phyloP scores from a whole-genome alignment of 2,113 vertebrate species.

The Channa argus region DNA sequence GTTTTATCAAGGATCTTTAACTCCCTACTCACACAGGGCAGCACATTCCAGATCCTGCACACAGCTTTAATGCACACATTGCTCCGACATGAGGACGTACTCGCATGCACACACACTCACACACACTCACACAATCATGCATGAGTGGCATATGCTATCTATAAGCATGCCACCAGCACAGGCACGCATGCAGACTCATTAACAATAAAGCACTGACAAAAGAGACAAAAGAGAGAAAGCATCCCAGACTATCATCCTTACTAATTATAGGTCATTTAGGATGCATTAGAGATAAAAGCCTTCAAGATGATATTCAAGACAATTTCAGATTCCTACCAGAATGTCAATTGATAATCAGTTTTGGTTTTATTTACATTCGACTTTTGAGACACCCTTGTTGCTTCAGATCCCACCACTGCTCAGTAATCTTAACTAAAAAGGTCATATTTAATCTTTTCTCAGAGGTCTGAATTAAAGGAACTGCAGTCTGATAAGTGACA shows the following conservation, averaged over 20 bases:
- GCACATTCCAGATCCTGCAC: constrained; percentile 55
- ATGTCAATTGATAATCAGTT: constrained; percentile 19
- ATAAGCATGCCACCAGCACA: not conserved
- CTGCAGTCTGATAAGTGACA: constrained; percentile 55
- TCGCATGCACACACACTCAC: not conserved
- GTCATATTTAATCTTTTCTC: constrained; percentile 31
- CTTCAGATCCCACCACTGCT: not conserved
- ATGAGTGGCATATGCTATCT: constrained; percentile 19
- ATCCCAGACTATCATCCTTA: not conserved
- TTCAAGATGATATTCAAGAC: not conserved
- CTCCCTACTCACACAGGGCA: constrained; percentile 51
- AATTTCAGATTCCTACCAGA: not conserved
- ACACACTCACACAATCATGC: not conserved
- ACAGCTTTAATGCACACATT: constrained; percentile 34
- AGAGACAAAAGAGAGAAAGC: not conserved
- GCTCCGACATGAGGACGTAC: constrained; percentile 32
- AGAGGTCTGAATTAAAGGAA: constrained; percentile 31
- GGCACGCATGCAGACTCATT: constrained; percentile 5
- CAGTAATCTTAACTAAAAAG: constrained; percentile 5
- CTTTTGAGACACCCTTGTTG: constrained; percentile 1
- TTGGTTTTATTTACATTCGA: not conserved
- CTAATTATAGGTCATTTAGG: not conserved
- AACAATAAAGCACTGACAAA: not conserved
- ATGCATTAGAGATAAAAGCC: not conserved
- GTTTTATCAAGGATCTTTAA: constrained; percentile 81